Evolutionary conservation across 2,797 vertebrate genomes (phyloP).

Genomic region (Ispidina lecontei): DNA sequence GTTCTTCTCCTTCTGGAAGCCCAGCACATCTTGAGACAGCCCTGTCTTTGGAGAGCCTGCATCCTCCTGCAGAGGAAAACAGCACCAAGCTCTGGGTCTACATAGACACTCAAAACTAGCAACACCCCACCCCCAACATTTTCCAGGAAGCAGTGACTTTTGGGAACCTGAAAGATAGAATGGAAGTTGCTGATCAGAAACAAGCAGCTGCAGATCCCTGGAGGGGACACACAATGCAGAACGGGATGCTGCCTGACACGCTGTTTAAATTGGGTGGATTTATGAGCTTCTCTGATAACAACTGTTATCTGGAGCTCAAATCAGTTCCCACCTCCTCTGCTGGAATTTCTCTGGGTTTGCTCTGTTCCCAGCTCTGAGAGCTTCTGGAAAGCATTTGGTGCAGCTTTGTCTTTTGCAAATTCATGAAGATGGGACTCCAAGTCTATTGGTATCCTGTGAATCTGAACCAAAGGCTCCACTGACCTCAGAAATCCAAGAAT

Average conservation of each 20-base stretch:
- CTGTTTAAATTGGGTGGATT: constrained; percentile 70
- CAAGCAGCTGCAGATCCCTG: constrained; percentile 33
- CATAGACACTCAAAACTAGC: neutral
- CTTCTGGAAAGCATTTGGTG: constrained; percentile 1
- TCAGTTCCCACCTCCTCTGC: neutral
- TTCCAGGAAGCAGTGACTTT: constrained; percentile 37
- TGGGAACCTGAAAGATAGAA: constrained; percentile 18
- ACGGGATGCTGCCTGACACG: constrained; percentile 54
- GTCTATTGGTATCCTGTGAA: neutral
- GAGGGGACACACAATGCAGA: constrained; percentile 2
- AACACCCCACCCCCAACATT: neutral
- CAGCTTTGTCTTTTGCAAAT: neutral
- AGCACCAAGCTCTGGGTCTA: too few relatives aligned
- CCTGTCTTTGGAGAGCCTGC: too few relatives aligned
- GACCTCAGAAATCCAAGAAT: neutral
- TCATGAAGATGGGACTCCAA: neutral
- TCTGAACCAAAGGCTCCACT: neutral
- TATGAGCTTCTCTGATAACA: constrained; percentile 63
- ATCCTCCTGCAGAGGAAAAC: too few relatives aligned
- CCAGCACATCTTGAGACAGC: too few relatives aligned
- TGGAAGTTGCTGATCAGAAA: constrained; percentile 23
- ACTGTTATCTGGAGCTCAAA: constrained; percentile 56
- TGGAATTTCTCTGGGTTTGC: constrained; percentile 49
- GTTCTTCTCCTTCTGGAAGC: neutral
- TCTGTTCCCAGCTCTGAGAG: constrained; percentile 38